A percentile compares a stretch with the other conserved stretches of the same genome.
Evolutionary conservation across 2,797 vertebrate genomes (phyloP).

Genomic region (Antrozous pallidus): DNA sequence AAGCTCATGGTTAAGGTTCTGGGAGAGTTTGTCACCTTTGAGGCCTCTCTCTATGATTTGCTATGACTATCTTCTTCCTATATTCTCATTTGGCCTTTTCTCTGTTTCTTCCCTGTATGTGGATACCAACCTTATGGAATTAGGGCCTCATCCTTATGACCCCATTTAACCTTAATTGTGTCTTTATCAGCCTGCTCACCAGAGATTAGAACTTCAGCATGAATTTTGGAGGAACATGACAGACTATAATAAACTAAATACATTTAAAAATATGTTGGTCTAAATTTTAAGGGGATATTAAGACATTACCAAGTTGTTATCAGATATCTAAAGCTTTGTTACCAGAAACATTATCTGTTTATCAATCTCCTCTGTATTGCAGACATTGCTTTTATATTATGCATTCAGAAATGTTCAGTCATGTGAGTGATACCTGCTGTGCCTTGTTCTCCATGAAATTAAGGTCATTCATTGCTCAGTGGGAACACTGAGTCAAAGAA

Average conservation of each 20-base stretch:
- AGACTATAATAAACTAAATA: neutral
- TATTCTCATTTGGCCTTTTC: neutral
- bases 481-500: constrained; percentile 52
- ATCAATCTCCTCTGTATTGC: neutral
- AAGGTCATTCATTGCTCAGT: constrained; percentile 44
- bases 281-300: neutral
- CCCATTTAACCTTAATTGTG: neutral
- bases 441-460: neutral
- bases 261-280: neutral
- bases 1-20: neutral
- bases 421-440: neutral
- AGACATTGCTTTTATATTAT: neutral
- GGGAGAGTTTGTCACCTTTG: neutral
- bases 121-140: neutral
- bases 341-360: neutral
- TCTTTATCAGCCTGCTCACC: neutral
- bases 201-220: neutral
- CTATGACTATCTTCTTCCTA: neutral
- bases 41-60: neutral
- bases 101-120: neutral
- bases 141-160: neutral
- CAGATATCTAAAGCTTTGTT: neutral
- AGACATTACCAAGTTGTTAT: neutral
- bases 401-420: constrained; percentile 3
- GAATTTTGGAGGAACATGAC: neutral